Conservation (phyloP, 1,140 invertebrate species). For the Rhizoglyphus robini region DNA sequence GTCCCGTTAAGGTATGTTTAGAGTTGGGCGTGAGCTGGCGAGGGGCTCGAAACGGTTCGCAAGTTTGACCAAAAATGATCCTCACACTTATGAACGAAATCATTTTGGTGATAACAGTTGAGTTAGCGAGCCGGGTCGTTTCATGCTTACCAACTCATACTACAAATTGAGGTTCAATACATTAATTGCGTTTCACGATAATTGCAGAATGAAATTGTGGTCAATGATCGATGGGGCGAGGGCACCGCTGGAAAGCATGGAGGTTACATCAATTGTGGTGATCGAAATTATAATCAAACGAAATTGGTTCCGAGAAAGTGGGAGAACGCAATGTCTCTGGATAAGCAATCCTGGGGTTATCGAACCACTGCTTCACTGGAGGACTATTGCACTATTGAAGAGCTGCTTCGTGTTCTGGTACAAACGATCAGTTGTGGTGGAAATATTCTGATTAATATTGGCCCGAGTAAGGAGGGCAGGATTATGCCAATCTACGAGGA, state of each 20-base stretch:
- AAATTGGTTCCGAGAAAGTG: constrained; percentile 59
- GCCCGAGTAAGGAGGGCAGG: constrained; percentile 73
- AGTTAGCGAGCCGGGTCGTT: too few relatives aligned
- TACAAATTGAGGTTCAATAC: too few relatives aligned
- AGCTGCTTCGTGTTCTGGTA: constrained; percentile 56
- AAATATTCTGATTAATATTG: constrained; percentile 76
- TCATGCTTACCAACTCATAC: too few relatives aligned
- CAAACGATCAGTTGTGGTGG: constrained; percentile 40
- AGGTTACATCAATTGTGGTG: constrained; percentile 40
- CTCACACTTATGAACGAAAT: too few relatives aligned
- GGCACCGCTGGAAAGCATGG: constrained; percentile 40
- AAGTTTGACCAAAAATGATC: too few relatives aligned
- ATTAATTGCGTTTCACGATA: too few relatives aligned
- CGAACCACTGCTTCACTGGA: constrained; percentile 52
- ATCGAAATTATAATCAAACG: constrained; percentile 38
- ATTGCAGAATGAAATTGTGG: constrained; percentile 40
- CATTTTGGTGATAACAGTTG: too few relatives aligned
- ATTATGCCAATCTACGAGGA: constrained; percentile 82
- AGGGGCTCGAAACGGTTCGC: too few relatives aligned
- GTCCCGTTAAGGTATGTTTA: constrained; percentile 46
- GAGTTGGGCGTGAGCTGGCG: too few relatives aligned
- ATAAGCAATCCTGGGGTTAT: constrained; percentile 77
- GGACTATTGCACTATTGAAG: constrained; percentile 57
- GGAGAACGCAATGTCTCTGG: constrained; percentile 79
- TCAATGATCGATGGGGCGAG: constrained; percentile 44